These are phyloP conservation scores for Ectropis grisescens DNA, from an alignment of 1,140 invertebrate genomes.

Conservation along the genomic window DNA sequence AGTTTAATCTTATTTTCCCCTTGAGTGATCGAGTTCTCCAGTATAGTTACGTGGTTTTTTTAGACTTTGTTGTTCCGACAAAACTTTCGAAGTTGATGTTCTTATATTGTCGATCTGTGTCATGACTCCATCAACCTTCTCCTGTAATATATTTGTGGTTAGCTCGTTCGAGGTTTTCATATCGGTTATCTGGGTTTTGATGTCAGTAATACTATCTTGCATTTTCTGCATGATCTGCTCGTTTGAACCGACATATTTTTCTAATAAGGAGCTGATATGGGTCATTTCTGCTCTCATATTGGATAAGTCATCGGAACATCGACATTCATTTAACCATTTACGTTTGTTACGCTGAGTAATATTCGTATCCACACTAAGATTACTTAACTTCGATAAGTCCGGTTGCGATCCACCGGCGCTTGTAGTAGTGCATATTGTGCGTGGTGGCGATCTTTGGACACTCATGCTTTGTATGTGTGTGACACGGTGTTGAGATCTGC, in stretches of 20 bases:
- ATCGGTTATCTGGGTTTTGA: slow-evolving; percentile 7
- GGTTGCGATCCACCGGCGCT: slow-evolving; percentile 13
- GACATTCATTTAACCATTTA: slow-evolving; percentile 8
- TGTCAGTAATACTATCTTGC: slow-evolving; percentile 8
- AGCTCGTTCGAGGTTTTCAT: slow-evolving; percentile 6
- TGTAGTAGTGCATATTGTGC: background rate
- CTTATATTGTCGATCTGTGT: slow-evolving; percentile 4
- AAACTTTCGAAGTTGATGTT: slow-evolving; percentile 1
- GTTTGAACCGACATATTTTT: too few species aligned
- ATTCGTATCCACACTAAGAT: slow-evolving; percentile 6
- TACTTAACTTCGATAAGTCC: slow-evolving; percentile 11
- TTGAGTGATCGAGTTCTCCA: slow-evolving; percentile 5
- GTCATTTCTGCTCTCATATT: slow-evolving; percentile 11
- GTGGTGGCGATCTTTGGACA: background rate
- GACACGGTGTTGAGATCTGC: too few species aligned
- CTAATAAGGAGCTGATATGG: too few species aligned
- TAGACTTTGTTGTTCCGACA: slow-evolving; percentile 5
- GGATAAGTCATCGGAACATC: slow-evolving; percentile 2
- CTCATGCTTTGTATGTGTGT: slow-evolving; percentile 2
- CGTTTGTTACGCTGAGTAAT: slow-evolving; percentile 6
- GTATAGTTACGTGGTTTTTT: slow-evolving; percentile 5
- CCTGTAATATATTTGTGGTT: slow-evolving; percentile 3
- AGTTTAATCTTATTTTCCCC: slow-evolving; percentile 8
- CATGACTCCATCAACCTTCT: slow-evolving; percentile 5
- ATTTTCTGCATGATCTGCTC: slow-evolving; percentile 8